Conservation (phyloP, 2,113 vertebrate species). For the Pogona vitticeps region DNA sequence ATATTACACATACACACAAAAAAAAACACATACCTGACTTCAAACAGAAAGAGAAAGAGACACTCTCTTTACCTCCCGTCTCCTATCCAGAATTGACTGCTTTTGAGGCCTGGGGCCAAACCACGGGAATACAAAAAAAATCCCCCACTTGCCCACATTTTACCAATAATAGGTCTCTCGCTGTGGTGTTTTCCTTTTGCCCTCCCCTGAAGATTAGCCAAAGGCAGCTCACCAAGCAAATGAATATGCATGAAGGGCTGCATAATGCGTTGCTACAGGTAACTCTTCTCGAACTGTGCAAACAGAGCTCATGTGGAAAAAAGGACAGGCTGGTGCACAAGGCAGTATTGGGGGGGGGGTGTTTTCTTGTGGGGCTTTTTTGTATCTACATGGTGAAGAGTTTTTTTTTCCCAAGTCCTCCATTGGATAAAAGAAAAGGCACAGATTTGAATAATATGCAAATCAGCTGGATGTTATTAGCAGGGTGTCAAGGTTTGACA, state of each 20-base stretch:
- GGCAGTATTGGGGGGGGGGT: constrained; percentile 24
- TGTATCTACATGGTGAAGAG: not conserved
- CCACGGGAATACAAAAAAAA: constrained; percentile 65
- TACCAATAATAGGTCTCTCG: constrained; percentile 70
- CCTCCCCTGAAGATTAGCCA: constrained; percentile 62
- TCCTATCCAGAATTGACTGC: constrained; percentile 42
- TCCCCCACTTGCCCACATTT: constrained; percentile 61
- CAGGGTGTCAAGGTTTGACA: constrained; percentile 85
- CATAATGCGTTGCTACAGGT: constrained; percentile 86
- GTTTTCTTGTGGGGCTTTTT: constrained; percentile 28
- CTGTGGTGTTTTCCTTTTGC: constrained; percentile 60
- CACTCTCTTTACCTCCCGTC: not conserved
- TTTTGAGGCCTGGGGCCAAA: constrained; percentile 61
- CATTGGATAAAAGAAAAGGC: constrained; percentile 74
- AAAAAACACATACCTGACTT: not conserved
- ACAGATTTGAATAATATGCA: constrained; percentile 87
- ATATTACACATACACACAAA: not conserved
- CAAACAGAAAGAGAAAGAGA: not conserved
- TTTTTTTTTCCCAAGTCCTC: constrained; percentile 54
- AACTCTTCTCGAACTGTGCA: constrained; percentile 79
- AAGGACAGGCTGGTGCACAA: constrained; percentile 59
- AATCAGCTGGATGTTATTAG: constrained; percentile 84
- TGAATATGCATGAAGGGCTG: constrained; percentile 82
- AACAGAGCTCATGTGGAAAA: constrained; percentile 78
- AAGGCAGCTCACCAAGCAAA: constrained; percentile 64